Conservation (phyloP, 23 tunicate genomes). For the Ciona savignyi region DNA sequence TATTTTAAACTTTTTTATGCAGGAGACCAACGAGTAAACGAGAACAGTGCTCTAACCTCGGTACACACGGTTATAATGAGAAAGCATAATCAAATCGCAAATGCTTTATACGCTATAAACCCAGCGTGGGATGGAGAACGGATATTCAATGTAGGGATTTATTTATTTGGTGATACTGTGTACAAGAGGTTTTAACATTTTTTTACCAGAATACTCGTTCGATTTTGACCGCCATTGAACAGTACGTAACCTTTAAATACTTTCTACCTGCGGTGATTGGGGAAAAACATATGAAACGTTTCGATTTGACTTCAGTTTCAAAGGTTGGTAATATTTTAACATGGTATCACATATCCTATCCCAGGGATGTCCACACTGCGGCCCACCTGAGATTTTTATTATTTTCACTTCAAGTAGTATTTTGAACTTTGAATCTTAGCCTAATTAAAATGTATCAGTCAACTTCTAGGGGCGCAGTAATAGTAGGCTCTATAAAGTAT, state of each 20-base stretch:
- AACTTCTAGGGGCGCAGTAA: too few relatives aligned
- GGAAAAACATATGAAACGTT: constrained; percentile 32
- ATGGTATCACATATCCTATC: too few relatives aligned
- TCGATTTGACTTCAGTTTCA: constrained; percentile 18
- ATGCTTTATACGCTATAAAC: constrained; percentile 29
- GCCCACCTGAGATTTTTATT: too few relatives aligned
- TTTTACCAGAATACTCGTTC: constrained; percentile 52
- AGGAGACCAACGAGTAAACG: constrained; percentile 75
- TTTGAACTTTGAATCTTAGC: too few relatives aligned
- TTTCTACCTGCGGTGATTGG: constrained; percentile 76
- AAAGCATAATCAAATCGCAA: constrained; percentile 57
- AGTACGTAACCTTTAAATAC: constrained; percentile 61
- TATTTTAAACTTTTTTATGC: too few relatives aligned
- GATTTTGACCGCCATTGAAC: constrained; percentile 49
- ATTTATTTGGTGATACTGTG: too few relatives aligned
- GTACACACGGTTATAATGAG: constrained; percentile 69
- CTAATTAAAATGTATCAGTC: too few relatives aligned
- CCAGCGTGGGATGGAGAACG: constrained; percentile 40
- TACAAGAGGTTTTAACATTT: too few relatives aligned
- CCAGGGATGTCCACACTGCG: too few relatives aligned
- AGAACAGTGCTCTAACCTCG: constrained; percentile 60
- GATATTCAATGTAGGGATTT: constrained; percentile 23
- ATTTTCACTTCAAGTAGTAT: too few relatives aligned
- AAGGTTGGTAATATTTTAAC: constrained; percentile 13
- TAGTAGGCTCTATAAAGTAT: too few relatives aligned